Evolutionary conservation across 2,113 vertebrate genomes (phyloP), one percentile per base, ranked within the genome.

Genomic region (Neolamprologus cancellatus): DNA sequence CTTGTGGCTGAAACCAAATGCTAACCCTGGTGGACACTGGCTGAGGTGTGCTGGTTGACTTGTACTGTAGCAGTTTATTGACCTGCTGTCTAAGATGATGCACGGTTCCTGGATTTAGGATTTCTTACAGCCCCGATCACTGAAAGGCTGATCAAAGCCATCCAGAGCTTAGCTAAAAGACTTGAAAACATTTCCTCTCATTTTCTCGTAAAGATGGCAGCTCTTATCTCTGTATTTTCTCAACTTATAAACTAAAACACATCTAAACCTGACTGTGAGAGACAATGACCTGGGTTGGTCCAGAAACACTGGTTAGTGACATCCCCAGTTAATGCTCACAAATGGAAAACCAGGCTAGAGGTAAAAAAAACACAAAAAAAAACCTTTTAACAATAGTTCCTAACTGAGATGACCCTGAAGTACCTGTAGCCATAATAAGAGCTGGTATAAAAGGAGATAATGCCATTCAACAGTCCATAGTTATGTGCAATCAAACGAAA

Each of bases 331-430:
- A 61, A 61, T 61, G 9, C 6, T 66, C 59, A 66, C 59, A 20
- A 36, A 66, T 36, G 18, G 61, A 66, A 66, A 66, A 66, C 61
- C 32, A 66, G 61, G 61, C 18, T 36, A 66, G 18, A 66, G 32
- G 32, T 0, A 6, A 18, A 32, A 10, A 13, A 2, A 0, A 3
- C 1, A 2, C 3, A 6, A 14, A 2, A 8, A 23, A 3, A 0
- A 7, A 1, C n/a, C 4, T 66, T 59, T 59, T 57, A 25, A 14
- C 23, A 57, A 57, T 28, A 28, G 54, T 57, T 57, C 54, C 13
- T 57, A 15, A 57, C 23, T 28, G 54, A 57, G 32, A 36, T 66
- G 18, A 36, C 18, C 6, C 32, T 66, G 32, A n/a, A 66, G 32
- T 39, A 66, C 34, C 32, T 39, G 34, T 34, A 64, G 59, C 59